These are phyloP conservation scores for Chymomyza amoena DNA, from an alignment of 2,888 invertebrate species.

Conservation along the genomic window DNA sequence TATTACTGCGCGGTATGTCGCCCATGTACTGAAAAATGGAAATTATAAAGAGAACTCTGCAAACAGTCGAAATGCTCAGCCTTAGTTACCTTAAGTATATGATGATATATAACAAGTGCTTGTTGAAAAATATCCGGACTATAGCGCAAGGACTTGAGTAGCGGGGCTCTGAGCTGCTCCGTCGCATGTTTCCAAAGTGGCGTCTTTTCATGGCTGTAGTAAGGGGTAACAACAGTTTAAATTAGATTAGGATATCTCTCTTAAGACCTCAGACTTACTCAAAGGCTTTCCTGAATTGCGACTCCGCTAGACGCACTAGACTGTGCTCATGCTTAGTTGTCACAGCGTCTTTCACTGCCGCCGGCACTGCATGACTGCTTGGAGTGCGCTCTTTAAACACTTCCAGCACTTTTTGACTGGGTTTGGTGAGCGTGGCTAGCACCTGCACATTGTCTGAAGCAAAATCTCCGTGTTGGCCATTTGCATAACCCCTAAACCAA, in stretches of 20 bases:
- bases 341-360: slow-evolving; percentile 79
- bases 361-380: slow-evolving; percentile 74
- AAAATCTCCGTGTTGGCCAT: slow-evolving; percentile 88
- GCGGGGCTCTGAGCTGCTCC: slow-evolving; percentile 90
- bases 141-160: slow-evolving; percentile 86
- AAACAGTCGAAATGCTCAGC: no score
- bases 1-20: slow-evolving; percentile 90
- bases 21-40: slow-evolving; percentile 85
- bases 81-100: slow-evolving; percentile 84
- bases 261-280: slow-evolving; percentile 40
- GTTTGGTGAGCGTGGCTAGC: slow-evolving; percentile 88
- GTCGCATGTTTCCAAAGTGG: slow-evolving; percentile 91
- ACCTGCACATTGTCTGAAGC: slow-evolving; percentile 92
- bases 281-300: slow-evolving; percentile 84
- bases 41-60: neutral
- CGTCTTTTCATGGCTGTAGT: slow-evolving; percentile 60
- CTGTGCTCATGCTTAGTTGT: slow-evolving; percentile 87
- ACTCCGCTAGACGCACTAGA: slow-evolving; percentile 89
- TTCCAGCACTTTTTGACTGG: slow-evolving; percentile 84
- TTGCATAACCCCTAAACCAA: slow-evolving; percentile 86
- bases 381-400: slow-evolving; percentile 81
- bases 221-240: slow-evolving; percentile 49
- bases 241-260: no score
- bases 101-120: slow-evolving; percentile 87
- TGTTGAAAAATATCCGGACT: slow-evolving; percentile 86